phyloP scores from a whole-genome alignment of 2,888 invertebrate species.

The Pyrocoelia pectoralis region DNA sequence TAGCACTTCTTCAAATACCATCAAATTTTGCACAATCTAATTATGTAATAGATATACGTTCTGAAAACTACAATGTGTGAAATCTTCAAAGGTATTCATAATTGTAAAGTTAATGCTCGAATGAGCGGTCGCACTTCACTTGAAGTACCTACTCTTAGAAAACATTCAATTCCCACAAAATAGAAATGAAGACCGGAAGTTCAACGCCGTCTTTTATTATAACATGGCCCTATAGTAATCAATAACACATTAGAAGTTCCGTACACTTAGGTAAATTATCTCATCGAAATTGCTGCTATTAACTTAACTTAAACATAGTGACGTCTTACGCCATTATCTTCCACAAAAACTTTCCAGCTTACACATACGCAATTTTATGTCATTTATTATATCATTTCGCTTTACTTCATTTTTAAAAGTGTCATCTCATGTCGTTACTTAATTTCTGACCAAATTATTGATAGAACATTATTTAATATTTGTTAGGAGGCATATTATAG shows the following conservation, averaged over 20 bases:
- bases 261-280: constrained; percentile 4
- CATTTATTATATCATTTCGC: background rate
- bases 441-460: no score
- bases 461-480: no score
- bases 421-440: no score
- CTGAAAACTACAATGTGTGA: background rate
- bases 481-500: no score
- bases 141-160: background rate
- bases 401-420: no score
- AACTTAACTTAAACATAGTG: constrained; percentile 5
- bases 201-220: background rate
- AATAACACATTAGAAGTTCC: constrained; percentile 12
- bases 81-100: background rate
- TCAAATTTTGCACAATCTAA: constrained; percentile 1
- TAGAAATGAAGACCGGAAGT: background rate
- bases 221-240: background rate
- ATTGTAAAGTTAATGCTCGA: background rate
- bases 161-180: background rate
- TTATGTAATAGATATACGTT: background rate
- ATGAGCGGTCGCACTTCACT: background rate
- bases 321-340: background rate
- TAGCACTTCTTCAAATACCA: constrained; percentile 15
- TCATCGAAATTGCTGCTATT: constrained; percentile 11
- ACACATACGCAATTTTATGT: background rate
- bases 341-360: background rate